Conservation (phyloP, 2,888 invertebrate species). For the Elmis aenea region DNA sequence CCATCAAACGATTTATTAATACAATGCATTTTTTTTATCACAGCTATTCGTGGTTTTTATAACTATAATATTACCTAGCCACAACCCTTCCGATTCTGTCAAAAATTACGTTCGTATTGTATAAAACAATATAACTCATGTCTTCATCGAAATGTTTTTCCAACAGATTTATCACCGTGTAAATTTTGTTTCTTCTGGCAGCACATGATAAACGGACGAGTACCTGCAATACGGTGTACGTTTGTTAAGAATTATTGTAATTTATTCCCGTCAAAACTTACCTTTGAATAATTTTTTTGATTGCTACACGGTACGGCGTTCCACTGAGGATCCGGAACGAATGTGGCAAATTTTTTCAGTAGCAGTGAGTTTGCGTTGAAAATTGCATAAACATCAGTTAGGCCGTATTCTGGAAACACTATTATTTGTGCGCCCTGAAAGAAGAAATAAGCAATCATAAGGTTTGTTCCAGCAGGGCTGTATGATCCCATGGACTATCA, state of each 20-base stretch:
- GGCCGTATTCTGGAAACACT: constrained; percentile 65
- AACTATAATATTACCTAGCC: constrained; percentile 57
- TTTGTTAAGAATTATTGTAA: no score
- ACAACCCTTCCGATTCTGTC: constrained; percentile 65
- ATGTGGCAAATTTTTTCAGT: constrained; percentile 9
- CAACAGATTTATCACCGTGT: constrained; percentile 66
- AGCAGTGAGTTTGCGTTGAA: constrained; percentile 36
- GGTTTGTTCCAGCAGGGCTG: no score
- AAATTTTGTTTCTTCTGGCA: constrained; percentile 55
- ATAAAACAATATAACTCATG: constrained; percentile 42
- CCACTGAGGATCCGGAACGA: constrained; percentile 17
- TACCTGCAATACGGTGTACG: constrained; percentile 12
- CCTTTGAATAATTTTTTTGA: constrained; percentile 11
- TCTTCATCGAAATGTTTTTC: constrained; percentile 56
- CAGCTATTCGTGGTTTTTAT: no score
- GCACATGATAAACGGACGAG: constrained; percentile 56
- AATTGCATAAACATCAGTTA: constrained; percentile 30
- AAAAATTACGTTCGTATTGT: constrained; percentile 77
- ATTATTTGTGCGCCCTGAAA: constrained; percentile 62
- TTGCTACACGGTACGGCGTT: constrained; percentile 16
- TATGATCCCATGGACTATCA: no score
- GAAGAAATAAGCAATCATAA: not conserved
- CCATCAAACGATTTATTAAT: no score
- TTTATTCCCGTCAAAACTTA: constrained; percentile 1
- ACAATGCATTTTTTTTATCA: no score